Evolutionary conservation across 2,113 vertebrate species (phyloP), one percentile per base, ranked within the genome.

Genomic region (Nasalis larvatus): DNA sequence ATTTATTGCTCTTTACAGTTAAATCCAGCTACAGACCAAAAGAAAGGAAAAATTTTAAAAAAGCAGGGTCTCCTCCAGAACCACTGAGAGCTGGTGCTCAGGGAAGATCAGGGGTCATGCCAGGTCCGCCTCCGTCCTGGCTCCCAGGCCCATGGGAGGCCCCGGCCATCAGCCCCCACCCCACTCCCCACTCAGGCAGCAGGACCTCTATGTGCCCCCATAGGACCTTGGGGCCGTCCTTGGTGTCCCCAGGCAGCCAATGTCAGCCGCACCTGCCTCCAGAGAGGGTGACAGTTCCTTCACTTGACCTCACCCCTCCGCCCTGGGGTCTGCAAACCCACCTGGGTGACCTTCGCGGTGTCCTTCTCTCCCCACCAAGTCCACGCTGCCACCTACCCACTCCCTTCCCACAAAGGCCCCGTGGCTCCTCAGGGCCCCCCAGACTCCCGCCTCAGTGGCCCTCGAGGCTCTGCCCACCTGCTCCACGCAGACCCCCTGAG

Each of bases 1-100:
- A 87, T 96, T 97, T 94, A 90, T 95, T 81, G 77, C 81, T 78
- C 21, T 95, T 94, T 91, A 76, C 49, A 86, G 96, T 97, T 97
- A 96, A 97, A 97, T 97, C 68, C 66, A 94, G 97, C 80, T 37
- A 74, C 78, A 40, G 68, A 37, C 68, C 63, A 66, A 87, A 85
- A 83, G 52, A 69, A 25, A 37, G 47, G 49, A 25, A 78, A 80
- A 40, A 37, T 0, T 32, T 1, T 18, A 32, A 66, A 49, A 69
- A 37, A 95, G 37, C 54, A 47, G 92, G 37, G 86, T 40, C 69
- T 73, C 37, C 89, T 63, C 49, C 18, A 5, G 37, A 81, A 66
- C 58, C 27, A 0, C 58, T 5, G 60, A 35, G 45, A 87, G 4
- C 52, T 0, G 0, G n/a, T 18, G 47, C 71, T 42, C 5, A 0